A percentile compares a stretch with the other conserved stretches of the same genome.
Conservation (phyloP, 2,797 vertebrate species). For the Peromyscus melanophrys region DNA sequence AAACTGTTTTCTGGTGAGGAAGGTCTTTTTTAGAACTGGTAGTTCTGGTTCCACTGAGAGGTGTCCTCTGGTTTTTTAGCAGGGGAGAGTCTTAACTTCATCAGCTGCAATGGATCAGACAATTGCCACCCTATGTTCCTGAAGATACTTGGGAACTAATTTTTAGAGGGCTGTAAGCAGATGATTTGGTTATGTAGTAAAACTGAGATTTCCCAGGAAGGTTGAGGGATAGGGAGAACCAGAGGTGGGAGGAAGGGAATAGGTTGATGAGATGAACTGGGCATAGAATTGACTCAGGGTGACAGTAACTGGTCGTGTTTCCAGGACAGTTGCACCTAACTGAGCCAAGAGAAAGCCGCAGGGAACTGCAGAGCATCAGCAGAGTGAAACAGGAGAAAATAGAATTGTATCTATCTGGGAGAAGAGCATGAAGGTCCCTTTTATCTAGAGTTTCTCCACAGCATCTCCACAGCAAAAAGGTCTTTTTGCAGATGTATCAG, state of each 20-base stretch:
- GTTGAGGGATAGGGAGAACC: neutral
- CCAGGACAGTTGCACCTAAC: too few species aligned
- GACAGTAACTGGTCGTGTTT: too few species aligned
- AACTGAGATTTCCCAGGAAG: neutral
- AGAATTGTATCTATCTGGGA: neutral
- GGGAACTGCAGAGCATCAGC: neutral
- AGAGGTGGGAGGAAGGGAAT: neutral
- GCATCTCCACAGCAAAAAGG: neutral
- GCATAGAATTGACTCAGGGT: neutral
- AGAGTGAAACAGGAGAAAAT: neutral
- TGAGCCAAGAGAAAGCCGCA: neutral
- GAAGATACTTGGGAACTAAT: neutral
- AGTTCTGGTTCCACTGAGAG: neutral
- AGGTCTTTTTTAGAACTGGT: neutral
- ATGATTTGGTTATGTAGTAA: neutral
- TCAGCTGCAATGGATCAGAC: too few species aligned
- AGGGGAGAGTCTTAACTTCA: neutral
- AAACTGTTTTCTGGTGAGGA: too few species aligned
- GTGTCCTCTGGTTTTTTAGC: too few species aligned
- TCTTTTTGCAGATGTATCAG: neutral
- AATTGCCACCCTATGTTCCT: neutral
- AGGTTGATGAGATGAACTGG: neutral
- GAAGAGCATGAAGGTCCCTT: too few species aligned
- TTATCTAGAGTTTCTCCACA: neutral
- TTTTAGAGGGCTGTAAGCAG: neutral